Evolutionary conservation across 2,113 vertebrate species (phyloP), one percentile per base, ranked within the genome.

Genomic region (Plestiodon gilberti): DNA sequence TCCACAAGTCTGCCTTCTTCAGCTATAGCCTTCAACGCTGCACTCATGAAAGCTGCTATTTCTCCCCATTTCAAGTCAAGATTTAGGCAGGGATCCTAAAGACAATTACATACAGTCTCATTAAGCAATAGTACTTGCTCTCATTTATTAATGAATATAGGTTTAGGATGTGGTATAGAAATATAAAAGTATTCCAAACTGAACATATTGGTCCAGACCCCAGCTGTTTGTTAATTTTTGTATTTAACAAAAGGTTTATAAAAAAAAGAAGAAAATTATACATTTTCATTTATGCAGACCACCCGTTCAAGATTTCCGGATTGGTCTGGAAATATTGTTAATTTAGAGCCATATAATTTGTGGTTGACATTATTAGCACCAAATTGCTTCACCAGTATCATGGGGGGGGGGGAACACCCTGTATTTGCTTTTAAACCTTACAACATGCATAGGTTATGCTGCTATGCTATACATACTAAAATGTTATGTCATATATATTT

Each of bases 291-390:
- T 57, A 57, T 17, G 55, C 55, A 9, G 55, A 59, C 25, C 78
- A 33, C 52, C 18, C 30, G 70, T 59, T 57, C 78, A 74, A 64
- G 13, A 79, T 40, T 62, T 35, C n/a, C 22, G 25, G 33, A 17
- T 48, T 48, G 43, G 43, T 79, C 9, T 38, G 14, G 20, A 55
- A 77, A 33, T 79, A 85, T 11, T 75, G 55, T 38, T 83, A 83
- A 38, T 67, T 48, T 65, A 73, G 0, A 0, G 91, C 78, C 89
- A 90, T 87, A 84, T 89, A 88, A 78, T 6, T 77, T 83, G 30
- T n/a, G 65, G 87, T 57, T 65, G 83, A 82, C 82, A 81, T 73
- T 7, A 76, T 69, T 85, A 81, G 64, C 83, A 82, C 76, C 79
- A 84, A 59, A 55, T 48, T 79, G n/a, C 65, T 67, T 23, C 84